These are phyloP conservation scores for Anaspis maculata DNA, from an alignment of 2,888 invertebrate genomes.

Conservation along the genomic window DNA sequence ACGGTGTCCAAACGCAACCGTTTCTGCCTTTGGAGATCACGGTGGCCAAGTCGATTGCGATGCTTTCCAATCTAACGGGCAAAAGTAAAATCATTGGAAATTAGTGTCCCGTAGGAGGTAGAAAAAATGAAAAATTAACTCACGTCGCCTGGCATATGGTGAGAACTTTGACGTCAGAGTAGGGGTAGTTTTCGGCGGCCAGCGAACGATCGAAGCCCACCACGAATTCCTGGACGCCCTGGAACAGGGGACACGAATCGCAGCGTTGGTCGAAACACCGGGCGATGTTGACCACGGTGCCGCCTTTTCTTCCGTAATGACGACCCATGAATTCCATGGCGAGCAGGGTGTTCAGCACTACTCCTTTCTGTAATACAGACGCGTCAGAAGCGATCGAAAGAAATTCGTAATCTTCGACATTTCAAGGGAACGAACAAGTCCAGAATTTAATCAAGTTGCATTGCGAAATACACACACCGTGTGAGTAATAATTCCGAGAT, in stretches of 20 bases:
- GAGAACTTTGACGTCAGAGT: conserved; percentile 31
- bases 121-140: conserved; percentile 24
- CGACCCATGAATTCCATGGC: conserved; percentile 46
- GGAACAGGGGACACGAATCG: conserved; percentile 47
- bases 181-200: conserved; percentile 30
- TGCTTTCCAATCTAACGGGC: conserved; percentile 10
- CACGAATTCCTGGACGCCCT: conserved; percentile 48
- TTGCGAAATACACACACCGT: too few relatives aligned
- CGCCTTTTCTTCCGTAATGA: conserved; percentile 50
- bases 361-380: conserved; percentile 32
- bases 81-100: conserved; percentile 2
- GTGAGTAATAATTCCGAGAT: too few relatives aligned
- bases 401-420: too few relatives aligned
- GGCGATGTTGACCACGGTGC: conserved; percentile 54
- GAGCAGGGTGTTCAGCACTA: conserved; percentile 41
- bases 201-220: conserved; percentile 42
- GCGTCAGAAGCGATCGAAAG: too few relatives aligned
- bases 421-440: too few relatives aligned
- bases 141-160: conserved; percentile 31
- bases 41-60: conserved; percentile 7
- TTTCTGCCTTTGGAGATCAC: conserved; percentile 8
- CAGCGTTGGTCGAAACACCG: conserved; percentile 49
- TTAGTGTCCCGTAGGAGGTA: too few relatives aligned
- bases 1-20: conserved; percentile 9
- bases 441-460: too few relatives aligned